Percentiles rank a stretch among this genome's conserved stretches.
These are phyloP conservation scores for Amblyraja radiata DNA, from an alignment of 2,797 vertebrate species.

Conservation along the genomic window DNA sequence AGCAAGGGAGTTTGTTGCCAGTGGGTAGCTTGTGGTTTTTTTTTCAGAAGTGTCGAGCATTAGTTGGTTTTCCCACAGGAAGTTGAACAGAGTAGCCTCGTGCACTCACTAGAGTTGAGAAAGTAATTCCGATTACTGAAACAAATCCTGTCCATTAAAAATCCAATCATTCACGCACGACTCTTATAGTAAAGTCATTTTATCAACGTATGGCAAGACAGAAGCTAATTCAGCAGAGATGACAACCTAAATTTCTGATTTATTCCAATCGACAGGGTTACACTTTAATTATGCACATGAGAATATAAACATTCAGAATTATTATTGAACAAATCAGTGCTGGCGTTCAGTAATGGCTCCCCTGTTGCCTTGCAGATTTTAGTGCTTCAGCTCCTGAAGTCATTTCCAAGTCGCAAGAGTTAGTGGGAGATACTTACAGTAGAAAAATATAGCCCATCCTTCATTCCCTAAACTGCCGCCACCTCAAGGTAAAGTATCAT, in stretches of 20 bases:
- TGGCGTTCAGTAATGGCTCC: neutral
- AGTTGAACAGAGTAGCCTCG: neutral
- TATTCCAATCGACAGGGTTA: too few species aligned
- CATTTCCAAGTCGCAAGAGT: too few species aligned
- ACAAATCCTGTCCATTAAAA: neutral
- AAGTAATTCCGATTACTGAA: conserved; percentile 3
- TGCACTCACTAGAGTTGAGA: neutral
- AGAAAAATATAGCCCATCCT: too few species aligned
- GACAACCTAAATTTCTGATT: neutral
- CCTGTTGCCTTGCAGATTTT: neutral
- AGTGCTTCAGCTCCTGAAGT: neutral
- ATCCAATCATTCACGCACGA: neutral
- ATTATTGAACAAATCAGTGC: neutral
- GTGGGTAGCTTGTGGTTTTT: too few species aligned
- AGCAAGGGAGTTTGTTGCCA: neutral
- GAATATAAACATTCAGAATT: neutral
- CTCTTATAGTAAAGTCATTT: neutral
- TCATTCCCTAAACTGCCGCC: neutral
- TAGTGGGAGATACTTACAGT: too few species aligned
- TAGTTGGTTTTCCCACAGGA: neutral
- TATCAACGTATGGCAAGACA: neutral
- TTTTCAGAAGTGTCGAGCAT: neutral
- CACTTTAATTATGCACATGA: neutral
- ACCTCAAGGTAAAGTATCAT: neutral
- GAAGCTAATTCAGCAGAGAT: neutral